A percentile compares a stretch with the other conserved stretches of the same genome.
phyloP scores from a whole-genome alignment of 2,113 vertebrate genomes.

The Leucopsar rothschildi region DNA sequence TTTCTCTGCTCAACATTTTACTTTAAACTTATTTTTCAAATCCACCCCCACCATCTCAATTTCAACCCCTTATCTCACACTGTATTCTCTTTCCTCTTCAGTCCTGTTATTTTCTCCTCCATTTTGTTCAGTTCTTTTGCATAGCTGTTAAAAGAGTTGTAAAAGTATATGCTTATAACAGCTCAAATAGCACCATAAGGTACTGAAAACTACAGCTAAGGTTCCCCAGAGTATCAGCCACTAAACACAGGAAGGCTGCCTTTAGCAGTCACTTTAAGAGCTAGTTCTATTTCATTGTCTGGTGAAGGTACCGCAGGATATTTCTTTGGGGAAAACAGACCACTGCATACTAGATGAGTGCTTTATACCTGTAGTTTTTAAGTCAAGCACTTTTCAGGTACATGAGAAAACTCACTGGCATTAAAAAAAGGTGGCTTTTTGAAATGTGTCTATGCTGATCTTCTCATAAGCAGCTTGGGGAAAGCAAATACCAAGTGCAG shows the following conservation, averaged over 20 bases:
- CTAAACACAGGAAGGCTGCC: not conserved
- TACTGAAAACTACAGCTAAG: not conserved
- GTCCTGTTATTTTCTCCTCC: not conserved
- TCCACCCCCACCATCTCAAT: not conserved
- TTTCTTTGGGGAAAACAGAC: not conserved
- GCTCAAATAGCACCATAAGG: not conserved
- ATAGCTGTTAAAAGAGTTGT: not conserved
- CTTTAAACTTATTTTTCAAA: not conserved
- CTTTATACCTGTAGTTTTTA: not conserved
- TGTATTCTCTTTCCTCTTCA: not conserved
- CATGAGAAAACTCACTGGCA: not conserved
- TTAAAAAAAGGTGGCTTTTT: not conserved
- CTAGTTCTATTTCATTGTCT: not conserved
- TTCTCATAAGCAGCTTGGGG: not conserved
- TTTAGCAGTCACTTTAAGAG: not conserved
- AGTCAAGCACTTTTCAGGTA: not conserved
- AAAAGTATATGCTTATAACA: not conserved
- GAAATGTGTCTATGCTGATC: not conserved
- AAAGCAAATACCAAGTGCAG: not conserved
- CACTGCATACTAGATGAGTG: not conserved
- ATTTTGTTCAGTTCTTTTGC: not conserved
- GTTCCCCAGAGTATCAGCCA: not conserved
- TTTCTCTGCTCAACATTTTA: not conserved
- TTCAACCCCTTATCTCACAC: not conserved
- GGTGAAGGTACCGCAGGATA: not conserved